Evolutionary conservation across 37 sponge, comb jelly and placozoan genomes (phyloP), one percentile per base, ranked within the genome.

Genomic region (Haliclona indistincta): DNA sequence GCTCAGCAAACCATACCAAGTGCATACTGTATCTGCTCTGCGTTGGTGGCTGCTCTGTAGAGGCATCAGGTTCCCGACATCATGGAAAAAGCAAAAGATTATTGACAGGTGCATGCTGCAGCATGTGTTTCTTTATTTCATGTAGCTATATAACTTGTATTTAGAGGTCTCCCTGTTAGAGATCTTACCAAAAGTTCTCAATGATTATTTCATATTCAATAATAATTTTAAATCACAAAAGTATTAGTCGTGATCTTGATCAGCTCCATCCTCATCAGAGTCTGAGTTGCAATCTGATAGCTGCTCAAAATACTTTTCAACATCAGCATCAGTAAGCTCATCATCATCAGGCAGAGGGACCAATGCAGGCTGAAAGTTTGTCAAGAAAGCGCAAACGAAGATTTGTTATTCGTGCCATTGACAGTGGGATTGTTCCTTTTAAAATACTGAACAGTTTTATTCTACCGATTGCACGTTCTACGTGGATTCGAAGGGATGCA

Each of bases 361-460:
- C 54, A 78, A 39, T 54, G 56, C 58, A 40, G 78, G 78, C 52
- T 51, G 54, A 53, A 78, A 78, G 38, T 78, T 78, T 25, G 68
- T 54, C 23, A 66, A 54, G 20, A 69, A 51, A 23, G 68, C 51
- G 67, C 78, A 78, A 20, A 78, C 68, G 29, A 20, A 54, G 78
- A 47, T 78, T 78, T 19, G 54, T 49, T 23, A 78, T 37, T 25
- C 58, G 53, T 28, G 56, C 54, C 78, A 78, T 33, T 38, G 54
- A 54, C 23, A 78, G 42, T 26, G 73, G 82, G 26, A 80, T 32
- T 28, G 39, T 44, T 63, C 29, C 70, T 70, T 79, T 71, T 6
- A 86, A 51, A 30, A 86, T 86, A 6, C 32, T 42, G 43, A 78
- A 86, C 34, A 23, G 20, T 56, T 81, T 70, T 23, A 70, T 41